Evolutionary conservation across 2,888 invertebrate species (phyloP).

Genomic region (Papilio protenor): DNA sequence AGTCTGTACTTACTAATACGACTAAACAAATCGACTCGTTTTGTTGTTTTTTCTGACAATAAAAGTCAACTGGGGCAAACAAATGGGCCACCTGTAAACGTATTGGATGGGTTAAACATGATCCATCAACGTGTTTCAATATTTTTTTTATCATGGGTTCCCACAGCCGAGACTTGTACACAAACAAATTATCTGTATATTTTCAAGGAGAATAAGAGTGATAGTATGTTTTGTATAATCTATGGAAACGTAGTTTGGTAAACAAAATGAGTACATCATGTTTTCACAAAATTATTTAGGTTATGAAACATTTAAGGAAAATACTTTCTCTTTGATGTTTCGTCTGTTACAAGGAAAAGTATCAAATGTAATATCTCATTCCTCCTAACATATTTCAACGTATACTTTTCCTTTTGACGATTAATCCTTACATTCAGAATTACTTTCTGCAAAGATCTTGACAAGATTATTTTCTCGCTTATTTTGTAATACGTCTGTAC

Average conservation of each 20-base stretch:
- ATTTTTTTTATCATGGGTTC: not conserved
- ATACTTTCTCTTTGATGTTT: not conserved
- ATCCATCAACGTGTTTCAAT: not conserved
- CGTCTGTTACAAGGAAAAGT: not conserved
- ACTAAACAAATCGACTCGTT: not conserved
- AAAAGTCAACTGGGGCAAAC: not conserved
- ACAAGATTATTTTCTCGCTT: not conserved
- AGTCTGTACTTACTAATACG: too few relatives aligned
- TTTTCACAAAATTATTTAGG: not conserved
- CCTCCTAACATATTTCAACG: not conserved
- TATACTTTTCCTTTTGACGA: not conserved
- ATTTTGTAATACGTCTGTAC: not conserved
- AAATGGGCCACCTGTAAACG: constrained; percentile 7
- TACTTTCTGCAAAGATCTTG: not conserved
- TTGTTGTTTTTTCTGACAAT: not conserved
- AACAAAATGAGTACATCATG: not conserved
- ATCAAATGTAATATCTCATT: not conserved
- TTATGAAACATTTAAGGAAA: constrained; percentile 5
- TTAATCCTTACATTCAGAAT: not conserved
- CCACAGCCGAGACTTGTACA: not conserved
- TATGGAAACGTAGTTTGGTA: not conserved
- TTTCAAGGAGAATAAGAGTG: not conserved
- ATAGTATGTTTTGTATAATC: not conserved
- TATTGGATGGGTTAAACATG: constrained; percentile 5
- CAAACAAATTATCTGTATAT: not conserved